Evolutionary conservation across 1,140 invertebrate genomes (phyloP), one percentile per base, ranked within the genome.

Genomic region (Wasmannia auropunctata): DNA sequence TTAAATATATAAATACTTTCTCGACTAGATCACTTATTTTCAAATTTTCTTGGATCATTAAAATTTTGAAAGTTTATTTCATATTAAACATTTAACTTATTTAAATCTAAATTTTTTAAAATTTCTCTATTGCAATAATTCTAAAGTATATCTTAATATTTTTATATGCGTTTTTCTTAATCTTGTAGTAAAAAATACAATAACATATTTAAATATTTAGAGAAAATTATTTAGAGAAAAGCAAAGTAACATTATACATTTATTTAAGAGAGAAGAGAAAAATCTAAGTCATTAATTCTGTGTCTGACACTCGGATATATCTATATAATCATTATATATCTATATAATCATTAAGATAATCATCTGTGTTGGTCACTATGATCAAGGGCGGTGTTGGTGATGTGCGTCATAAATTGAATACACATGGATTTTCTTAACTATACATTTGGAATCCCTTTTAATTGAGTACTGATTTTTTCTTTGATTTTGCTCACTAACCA

Each of bases 271-370:
- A 10, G 14, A 37, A 25, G 11, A 7, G 8, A 34, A 7, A 54
- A 37, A 54, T 10, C 60, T 89, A n/a, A n/a, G n/a, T n/a, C 72
- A 67, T 88, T 86, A 63, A 88, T 80, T 63, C 70, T 46, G 11
- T 28, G 28, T 69, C 62, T 37, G 28, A 6, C 16, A 34, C 22
- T 69, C 16, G 54, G 69, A 84, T 69, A 90, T 88, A 88, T 91
- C 87, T 86, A 87, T 79, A 88, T 87, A 89, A 91, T 92, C 90
- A n/a, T n/a, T n/a, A n/a, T n/a, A n/a, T n/a, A n/a, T n/a, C n/a
- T n/a, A n/a, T n/a, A n/a, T n/a, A n/a, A n/a, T n/a, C n/a, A 91
- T 92, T 90, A 91, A 89, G 91, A 91, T 92, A 91, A 93, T 92
- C 87, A 90, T 90, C 88, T 83, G 63, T 92, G 91, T 92, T 76